Evolutionary conservation across 92 coral and sea anemone species (phyloP), one percentile per base, ranked within the genome.

Genomic region (Siderastrea siderea): DNA sequence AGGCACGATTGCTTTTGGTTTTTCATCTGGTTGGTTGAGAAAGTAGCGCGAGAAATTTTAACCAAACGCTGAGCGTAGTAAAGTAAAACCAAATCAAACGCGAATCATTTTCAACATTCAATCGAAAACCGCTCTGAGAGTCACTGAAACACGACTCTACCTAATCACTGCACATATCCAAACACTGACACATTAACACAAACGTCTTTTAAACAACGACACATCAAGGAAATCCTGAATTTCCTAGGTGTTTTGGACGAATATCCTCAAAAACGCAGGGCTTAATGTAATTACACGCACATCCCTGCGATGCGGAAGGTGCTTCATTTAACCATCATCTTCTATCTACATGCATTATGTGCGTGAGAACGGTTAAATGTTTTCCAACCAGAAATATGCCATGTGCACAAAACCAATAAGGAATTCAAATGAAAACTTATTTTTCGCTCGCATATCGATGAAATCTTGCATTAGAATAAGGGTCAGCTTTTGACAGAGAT

Each of bases 261-360:
- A 43, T 51, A 6, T 64, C 14, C 13, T 49, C 26, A 38, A 64
- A 79, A 76, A 45, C 48, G 7, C 43, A 65, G 43, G 75, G 51
- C 64, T 51, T 68, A 68, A 51, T 52, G 45, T 68, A 45, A 15
- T 47, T 14, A 44, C 74, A 15, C 38, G 26, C 12, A 0, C 10
- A 47, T 66, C 50, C 38, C 69, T 64, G 47, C n/a, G 55, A 48
- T 48, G 17, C 60, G 17, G 44, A 11, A 46, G 26, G 47, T 13
- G 7, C 68, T n/a, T 77, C 46, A 51, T 14, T 62, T 77, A 53
- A 65, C 65, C 60, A 65, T 48, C 75, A 38, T 44, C 76, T 81
- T 7, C 16, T 50, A 52, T 66, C 62, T 67, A 66, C 75, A 80
- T 1, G 9, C 14, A 59, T 9, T 38, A 50, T 44, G 67, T 5